These are phyloP conservation scores for Tipula lateralis DNA, from an alignment of 2,888 invertebrate genomes.

Conservation along the genomic window DNA sequence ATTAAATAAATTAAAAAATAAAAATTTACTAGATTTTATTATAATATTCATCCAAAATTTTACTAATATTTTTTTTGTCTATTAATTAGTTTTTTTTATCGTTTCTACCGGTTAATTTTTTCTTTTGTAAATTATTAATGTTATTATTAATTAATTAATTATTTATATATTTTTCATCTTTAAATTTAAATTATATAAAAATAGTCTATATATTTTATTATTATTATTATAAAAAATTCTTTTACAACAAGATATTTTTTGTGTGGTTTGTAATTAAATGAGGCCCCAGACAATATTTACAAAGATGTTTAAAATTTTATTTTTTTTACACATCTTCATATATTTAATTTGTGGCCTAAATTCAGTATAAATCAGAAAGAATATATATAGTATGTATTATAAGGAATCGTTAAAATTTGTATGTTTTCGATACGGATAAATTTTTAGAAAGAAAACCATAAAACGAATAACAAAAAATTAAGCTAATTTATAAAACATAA, in stretches of 20 bases:
- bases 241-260: conserved; percentile 27
- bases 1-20: conserved; percentile 21
- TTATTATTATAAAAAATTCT: background rate
- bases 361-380: background rate
- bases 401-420: background rate
- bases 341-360: background rate
- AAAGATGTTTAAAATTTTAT: background rate
- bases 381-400: background rate
- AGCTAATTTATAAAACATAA: conserved; percentile 3
- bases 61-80: conserved; percentile 6
- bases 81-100: conserved; percentile 14
- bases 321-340: background rate
- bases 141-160: background rate
- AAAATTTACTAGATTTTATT: conserved; percentile 26
- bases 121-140: background rate
- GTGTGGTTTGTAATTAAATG: background rate
- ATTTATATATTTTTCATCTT: background rate
- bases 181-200: conserved; percentile 29
- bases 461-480: conserved; percentile 9
- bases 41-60: conserved; percentile 25
- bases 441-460: background rate
- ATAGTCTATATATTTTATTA: conserved; percentile 27
- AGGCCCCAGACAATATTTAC: background rate
- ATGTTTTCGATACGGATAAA: background rate
- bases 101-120: background rate